phyloP scores from a whole-genome alignment of 2,888 invertebrate species.

The Chirona hameri region DNA sequence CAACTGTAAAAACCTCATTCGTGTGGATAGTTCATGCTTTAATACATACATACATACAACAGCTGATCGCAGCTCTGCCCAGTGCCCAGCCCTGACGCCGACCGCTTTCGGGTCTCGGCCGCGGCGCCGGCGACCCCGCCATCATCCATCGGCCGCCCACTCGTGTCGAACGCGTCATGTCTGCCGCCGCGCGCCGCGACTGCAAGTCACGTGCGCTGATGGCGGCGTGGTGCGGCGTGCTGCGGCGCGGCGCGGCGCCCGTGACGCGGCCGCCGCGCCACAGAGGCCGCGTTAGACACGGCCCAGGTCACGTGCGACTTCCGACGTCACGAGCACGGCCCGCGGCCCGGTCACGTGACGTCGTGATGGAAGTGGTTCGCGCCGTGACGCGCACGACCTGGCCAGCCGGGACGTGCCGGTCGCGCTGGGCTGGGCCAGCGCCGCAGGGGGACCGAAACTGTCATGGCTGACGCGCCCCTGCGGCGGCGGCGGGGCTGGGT shows the following conservation, averaged over 20 bases:
- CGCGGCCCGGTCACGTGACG: background rate
- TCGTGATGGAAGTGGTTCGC: background rate
- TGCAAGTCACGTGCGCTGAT: background rate
- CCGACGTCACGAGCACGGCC: conserved; percentile 2
- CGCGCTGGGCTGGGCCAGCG: background rate
- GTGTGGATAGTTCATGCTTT: no score
- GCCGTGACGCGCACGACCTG: background rate
- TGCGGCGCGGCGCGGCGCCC: background rate
- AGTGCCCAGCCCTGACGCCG: no score
- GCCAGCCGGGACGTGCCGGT: background rate
- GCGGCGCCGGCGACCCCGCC: background rate
- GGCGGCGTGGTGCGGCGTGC: background rate
- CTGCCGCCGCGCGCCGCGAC: background rate
- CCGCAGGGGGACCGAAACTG: background rate
- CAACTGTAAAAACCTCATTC: no score
- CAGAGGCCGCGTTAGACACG: background rate
- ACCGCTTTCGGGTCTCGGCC: no score
- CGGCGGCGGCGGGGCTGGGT: background rate
- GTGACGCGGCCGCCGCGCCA: background rate
- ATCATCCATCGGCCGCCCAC: background rate
- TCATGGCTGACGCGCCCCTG: background rate
- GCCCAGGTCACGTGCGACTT: background rate
- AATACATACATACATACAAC: no score
- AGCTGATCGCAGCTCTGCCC: no score
- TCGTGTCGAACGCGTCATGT: conserved; percentile 23